A percentile compares a stretch with the other conserved stretches of the same genome.
phyloP scores from a whole-genome alignment of 2,888 invertebrate species.

The Drosophila prostipennis region DNA sequence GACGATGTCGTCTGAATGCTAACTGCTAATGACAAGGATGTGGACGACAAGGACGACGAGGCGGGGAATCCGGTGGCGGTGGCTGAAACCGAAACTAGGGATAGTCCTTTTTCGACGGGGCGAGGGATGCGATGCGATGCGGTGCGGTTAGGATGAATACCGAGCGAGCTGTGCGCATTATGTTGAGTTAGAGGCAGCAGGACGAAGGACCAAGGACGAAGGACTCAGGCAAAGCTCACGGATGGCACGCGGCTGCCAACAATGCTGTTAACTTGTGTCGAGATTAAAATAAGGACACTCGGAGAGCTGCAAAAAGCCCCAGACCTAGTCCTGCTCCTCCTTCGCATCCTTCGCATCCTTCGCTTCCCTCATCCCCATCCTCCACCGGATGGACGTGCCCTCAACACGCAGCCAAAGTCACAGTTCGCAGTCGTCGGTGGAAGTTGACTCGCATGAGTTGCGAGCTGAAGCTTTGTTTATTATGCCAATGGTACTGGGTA shows the following conservation, averaged over 20 bases:
- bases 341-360: no score
- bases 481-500: constrained; percentile 28
- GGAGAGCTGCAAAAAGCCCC: constrained; percentile 40
- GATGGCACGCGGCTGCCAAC: constrained; percentile 66
- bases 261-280: constrained; percentile 78
- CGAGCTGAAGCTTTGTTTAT: constrained; percentile 73
- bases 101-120: not conserved
- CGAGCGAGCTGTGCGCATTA: constrained; percentile 37
- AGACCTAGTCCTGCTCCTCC: not conserved
- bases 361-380: not conserved
- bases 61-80: constrained; percentile 34
- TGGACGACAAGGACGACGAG: constrained; percentile 21
- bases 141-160: constrained; percentile 46
- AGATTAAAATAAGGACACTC: constrained; percentile 79
- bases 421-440: constrained; percentile 9
- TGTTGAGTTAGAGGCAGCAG: constrained; percentile 17
- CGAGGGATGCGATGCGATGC: constrained; percentile 42
- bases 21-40: constrained; percentile 70
- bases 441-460: constrained; percentile 70
- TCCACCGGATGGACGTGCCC: constrained; percentile 54
- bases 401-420: constrained; percentile 12
- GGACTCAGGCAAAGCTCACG: constrained; percentile 46
- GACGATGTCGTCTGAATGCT: constrained; percentile 52
- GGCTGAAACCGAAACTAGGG: constrained; percentile 41
- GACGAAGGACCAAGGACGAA: not conserved